A percentile compares a stretch with the other conserved stretches of the same genome.
phyloP scores from a whole-genome alignment of 2,888 invertebrate genomes.

The Notodonta dromedarius region DNA sequence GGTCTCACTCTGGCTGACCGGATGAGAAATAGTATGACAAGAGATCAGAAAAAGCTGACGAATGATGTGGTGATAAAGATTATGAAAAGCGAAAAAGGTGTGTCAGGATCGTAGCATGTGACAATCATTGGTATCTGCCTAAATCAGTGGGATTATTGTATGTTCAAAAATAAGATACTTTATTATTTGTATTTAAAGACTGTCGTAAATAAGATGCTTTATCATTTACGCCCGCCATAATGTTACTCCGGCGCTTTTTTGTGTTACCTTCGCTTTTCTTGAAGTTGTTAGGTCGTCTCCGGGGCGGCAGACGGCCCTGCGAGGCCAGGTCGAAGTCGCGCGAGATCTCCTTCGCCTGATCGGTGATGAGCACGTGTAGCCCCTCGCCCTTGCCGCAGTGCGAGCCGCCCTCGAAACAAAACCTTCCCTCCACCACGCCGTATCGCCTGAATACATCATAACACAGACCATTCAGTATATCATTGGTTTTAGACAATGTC shows the following conservation, averaged over 20 bases:
- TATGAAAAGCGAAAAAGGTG: too few species aligned
- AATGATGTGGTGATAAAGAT: too few species aligned
- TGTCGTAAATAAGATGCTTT: too few species aligned
- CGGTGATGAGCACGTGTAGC: conserved; percentile 89
- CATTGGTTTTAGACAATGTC: background rate
- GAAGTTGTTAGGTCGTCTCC: conserved; percentile 69
- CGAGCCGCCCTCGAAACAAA: conserved; percentile 96
- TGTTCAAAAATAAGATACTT: too few species aligned
- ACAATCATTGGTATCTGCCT: too few species aligned
- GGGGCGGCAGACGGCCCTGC: conserved; percentile 86
- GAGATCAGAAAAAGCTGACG: too few species aligned
- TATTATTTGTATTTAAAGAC: too few species aligned
- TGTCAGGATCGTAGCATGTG: too few species aligned
- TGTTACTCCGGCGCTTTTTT: background rate
- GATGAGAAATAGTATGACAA: too few species aligned
- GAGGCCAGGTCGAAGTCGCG: conserved; percentile 88
- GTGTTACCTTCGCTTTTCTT: conserved; percentile 46
- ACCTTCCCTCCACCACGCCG: conserved; percentile 93
- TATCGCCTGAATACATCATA: conserved; percentile 86
- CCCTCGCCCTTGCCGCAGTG: conserved; percentile 93
- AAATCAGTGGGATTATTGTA: too few species aligned
- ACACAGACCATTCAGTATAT: too few species aligned
- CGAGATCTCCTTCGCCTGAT: conserved; percentile 90
- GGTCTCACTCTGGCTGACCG: too few species aligned
- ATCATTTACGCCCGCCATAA: background rate